These are phyloP conservation scores for Leptura quadrifasciata DNA, from an alignment of 2,888 invertebrate species.

Conservation along the genomic window DNA sequence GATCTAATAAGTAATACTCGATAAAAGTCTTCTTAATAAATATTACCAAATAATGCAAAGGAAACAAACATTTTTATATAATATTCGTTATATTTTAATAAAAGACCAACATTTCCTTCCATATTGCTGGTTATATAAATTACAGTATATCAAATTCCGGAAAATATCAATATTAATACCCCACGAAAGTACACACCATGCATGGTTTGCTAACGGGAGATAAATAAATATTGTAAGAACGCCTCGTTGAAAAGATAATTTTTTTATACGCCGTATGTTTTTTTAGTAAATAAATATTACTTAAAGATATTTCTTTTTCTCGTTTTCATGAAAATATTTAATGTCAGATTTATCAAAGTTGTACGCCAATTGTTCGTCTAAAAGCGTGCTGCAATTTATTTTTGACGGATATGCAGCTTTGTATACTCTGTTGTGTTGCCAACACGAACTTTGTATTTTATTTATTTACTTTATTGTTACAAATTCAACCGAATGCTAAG, in stretches of 20 bases:
- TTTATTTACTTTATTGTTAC: background rate
- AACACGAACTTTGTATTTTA: background rate
- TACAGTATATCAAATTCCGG: background rate
- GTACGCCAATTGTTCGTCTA: background rate
- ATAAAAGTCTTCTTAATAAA: too few relatives aligned
- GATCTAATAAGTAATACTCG: too few relatives aligned
- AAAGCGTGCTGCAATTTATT: background rate
- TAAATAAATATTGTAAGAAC: conserved; percentile 7
- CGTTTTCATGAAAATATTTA: conserved; percentile 7
- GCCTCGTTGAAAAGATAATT: conserved; percentile 7
- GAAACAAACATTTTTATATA: too few relatives aligned
- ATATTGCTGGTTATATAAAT: background rate
- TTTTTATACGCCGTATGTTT: background rate
- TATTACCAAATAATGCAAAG: too few relatives aligned
- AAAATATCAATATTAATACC: background rate
- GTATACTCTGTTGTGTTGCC: background rate
- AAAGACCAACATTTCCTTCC: background rate
- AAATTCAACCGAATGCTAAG: background rate
- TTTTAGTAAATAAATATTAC: conserved; percentile 7
- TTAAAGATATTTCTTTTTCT: background rate
- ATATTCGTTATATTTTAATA: background rate
- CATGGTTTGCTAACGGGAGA: background rate
- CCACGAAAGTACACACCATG: background rate
- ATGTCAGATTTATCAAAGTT: background rate
- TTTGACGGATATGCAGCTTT: background rate